Evolutionary conservation across 2,797 vertebrate species (phyloP), one percentile per base, ranked within the genome.

Genomic region (Leptodactylus fallax): DNA sequence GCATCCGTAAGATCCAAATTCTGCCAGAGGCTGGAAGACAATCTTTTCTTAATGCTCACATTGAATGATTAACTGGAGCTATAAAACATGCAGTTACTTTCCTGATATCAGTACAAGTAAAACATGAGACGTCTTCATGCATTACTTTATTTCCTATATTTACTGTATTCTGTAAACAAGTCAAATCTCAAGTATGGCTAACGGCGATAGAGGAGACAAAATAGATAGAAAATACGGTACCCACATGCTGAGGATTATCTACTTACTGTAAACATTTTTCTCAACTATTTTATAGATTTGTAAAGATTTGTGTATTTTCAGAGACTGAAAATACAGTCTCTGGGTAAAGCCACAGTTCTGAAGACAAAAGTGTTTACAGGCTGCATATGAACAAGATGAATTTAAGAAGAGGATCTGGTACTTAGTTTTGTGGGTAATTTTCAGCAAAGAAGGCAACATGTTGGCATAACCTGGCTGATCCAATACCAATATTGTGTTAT

Each of bases 51-150:
- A 72, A 71, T 79, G 81, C 81, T 88, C 74, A 49, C 61, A 79
- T 58, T 84, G 60, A 78, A 83, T 78, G 69, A 55, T 67, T 78
- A 83, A 78, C 69, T 83, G 80, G 23, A 83, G 72, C 80, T 87
- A 67, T 80, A 86, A 86, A 71, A 78, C 77, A 72, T 83, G 71
- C 23, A 88, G 61, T 65, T 72, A 79, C 51, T 79, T 78, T 65
- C 77, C 49, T 77, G 45, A 77, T 87, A 87, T 87, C 60, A 77
- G n/a, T 51, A 47, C 67, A 83, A 87, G 25, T 56, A 78, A 76
- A 83, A 77, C 74, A 79, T 83, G 60, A 87, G 69, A 83, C 76
- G 21, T 79, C 58, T 67, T 65, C 71, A 83, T 83, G 81, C 49
- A 83, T 83, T 78, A 56, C 81, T 87, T 65, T 36, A 83, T 76